Evolutionary conservation across 1,140 invertebrate genomes (phyloP).

Genomic region (Dreissena polymorpha): DNA sequence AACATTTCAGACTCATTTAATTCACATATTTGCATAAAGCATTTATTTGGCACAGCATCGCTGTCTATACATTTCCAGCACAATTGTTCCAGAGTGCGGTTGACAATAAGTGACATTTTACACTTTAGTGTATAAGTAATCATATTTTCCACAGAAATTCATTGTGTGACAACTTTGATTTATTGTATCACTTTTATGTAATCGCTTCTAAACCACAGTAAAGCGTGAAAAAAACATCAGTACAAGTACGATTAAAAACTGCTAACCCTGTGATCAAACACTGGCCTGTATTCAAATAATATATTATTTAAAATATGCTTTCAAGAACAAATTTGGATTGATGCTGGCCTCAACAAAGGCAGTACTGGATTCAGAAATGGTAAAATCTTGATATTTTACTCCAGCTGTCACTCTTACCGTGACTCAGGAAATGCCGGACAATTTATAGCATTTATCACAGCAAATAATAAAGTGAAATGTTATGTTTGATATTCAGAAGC

Average conservation of each 20-base stretch:
- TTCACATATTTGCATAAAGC: not conserved
- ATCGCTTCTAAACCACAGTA: constrained; percentile 1
- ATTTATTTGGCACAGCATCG: not conserved
- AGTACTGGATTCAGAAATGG: constrained; percentile 15
- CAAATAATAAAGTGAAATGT: constrained; percentile 48
- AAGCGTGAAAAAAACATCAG: constrained; percentile 17
- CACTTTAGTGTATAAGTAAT: constrained; percentile 29
- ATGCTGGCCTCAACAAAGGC: constrained; percentile 35
- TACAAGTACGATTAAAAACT: constrained; percentile 32
- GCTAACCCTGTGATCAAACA: constrained; percentile 15
- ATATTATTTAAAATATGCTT: constrained; percentile 34
- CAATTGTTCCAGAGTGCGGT: no score
- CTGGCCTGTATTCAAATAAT: constrained; percentile 27
- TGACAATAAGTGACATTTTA: constrained; percentile 34
- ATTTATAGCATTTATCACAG: constrained; percentile 49
- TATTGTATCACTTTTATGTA: constrained; percentile 36
- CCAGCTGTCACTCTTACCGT: constrained; percentile 32
- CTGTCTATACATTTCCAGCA: not conserved
- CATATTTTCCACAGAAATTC: not conserved
- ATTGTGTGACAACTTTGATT: constrained; percentile 41
- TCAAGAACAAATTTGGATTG: constrained; percentile 29
- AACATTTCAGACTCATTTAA: constrained; percentile 2
- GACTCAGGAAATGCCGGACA: constrained; percentile 28
- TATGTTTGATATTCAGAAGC: constrained; percentile 1
- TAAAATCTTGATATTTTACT: constrained; percentile 57